Percentiles rank a stretch among this genome's conserved stretches.
Conservation (phyloP, 2,888 invertebrate genomes). For the Callinectes sapidus region DNA sequence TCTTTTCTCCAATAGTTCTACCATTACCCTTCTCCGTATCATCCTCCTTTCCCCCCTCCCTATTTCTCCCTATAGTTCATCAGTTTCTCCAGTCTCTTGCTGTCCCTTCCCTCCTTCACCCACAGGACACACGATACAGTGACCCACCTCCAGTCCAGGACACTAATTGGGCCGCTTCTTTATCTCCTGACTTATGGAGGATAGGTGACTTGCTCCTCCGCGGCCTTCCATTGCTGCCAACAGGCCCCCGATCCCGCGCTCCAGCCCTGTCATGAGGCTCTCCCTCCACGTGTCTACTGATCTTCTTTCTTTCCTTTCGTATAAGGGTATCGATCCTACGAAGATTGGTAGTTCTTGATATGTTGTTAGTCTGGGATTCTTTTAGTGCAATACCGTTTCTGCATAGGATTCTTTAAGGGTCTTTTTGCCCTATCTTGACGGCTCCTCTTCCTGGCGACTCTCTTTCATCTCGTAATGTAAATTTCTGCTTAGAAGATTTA, state of each 20-base stretch:
- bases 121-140: slow-evolving; percentile 12
- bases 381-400: background rate
- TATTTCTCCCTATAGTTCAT: background rate
- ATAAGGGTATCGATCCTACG: background rate
- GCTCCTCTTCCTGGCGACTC: background rate
- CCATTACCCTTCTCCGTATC: background rate
- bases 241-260: background rate
- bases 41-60: background rate
- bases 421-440: background rate
- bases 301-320: background rate
- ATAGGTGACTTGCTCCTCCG: slow-evolving; percentile 41
- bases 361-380: background rate
- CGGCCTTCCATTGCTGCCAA: background rate
- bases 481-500: background rate
- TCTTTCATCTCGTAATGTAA: background rate
- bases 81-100: background rate
- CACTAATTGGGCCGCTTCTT: slow-evolving; percentile 49
- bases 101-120: background rate
- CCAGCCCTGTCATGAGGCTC: background rate
- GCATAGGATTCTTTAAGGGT: background rate
- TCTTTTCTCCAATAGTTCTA: background rate
- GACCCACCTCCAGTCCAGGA: slow-evolving; percentile 16
- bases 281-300: background rate
- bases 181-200: slow-evolving; percentile 53
- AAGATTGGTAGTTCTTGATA: background rate